A percentile compares a stretch with the other conserved stretches of the same genome.
phyloP scores from a whole-genome alignment of 2,113 vertebrate genomes.

The Corvus moneduloides region DNA sequence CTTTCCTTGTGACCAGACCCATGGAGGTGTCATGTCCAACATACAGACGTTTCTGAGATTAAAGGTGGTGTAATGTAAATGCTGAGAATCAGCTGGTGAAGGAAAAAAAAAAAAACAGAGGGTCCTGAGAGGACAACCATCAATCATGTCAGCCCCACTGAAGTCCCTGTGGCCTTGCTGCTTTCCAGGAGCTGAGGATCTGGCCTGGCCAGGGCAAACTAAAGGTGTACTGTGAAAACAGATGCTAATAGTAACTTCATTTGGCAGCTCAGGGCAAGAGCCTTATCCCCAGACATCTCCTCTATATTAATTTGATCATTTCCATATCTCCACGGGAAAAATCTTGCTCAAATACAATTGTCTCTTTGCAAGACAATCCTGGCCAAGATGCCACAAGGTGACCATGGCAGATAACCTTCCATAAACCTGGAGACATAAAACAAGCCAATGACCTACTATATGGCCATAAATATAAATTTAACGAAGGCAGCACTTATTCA shows the following conservation, averaged over 20 bases:
- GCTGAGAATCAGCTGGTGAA: not conserved
- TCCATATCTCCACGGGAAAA: conserved; percentile 31
- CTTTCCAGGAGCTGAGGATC: not conserved
- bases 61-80: not conserved
- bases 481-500: conserved; percentile 65
- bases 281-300: not conserved
- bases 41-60: not conserved
- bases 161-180: not conserved
- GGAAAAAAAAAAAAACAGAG: not conserved
- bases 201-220: not conserved
- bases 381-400: conserved; percentile 58
- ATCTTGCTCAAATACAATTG: conserved; percentile 18
- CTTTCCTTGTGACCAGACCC: not conserved
- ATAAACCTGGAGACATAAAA: conserved; percentile 68
- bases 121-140: not conserved
- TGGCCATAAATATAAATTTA: conserved; percentile 70
- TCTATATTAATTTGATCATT: conserved; percentile 48
- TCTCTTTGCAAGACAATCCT: not conserved
- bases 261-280: conserved; percentile 23
- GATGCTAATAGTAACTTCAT: conserved; percentile 33
- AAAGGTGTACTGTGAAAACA: conserved; percentile 6
- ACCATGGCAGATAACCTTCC: conserved; percentile 62
- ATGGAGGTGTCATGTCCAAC: not conserved
- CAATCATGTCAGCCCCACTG: not conserved
- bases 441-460: conserved; percentile 63